phyloP scores from a whole-genome alignment of 2,797 vertebrate species.

The Pseudomugil gertrudae region DNA sequence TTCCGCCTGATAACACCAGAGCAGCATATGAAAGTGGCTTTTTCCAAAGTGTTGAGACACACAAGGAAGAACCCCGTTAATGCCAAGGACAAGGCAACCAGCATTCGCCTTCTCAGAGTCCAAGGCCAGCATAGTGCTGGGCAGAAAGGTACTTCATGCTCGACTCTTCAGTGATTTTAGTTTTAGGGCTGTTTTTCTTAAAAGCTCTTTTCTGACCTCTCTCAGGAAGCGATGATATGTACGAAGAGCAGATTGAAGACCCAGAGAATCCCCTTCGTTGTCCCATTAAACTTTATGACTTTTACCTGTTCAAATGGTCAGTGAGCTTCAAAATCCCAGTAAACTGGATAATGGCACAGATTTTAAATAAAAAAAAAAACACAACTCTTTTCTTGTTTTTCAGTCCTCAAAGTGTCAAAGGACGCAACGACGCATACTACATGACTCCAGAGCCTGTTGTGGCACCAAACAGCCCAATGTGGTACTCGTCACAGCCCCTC shows the following conservation, averaged over 20 bases:
- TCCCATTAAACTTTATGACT: constrained; percentile 99
- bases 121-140: constrained; percentile 89
- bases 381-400: constrained; percentile 8
- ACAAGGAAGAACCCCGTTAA: constrained; percentile 98
- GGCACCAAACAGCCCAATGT: constrained; percentile 99
- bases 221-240: constrained; percentile 95
- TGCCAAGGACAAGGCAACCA: constrained; percentile 98
- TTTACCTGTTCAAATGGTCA: constrained; percentile 99
- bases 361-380: neutral
- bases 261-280: constrained; percentile 97
- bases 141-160: constrained; percentile 88
- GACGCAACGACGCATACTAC: constrained; percentile 98
- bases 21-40: constrained; percentile 98
- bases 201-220: constrained; percentile 22
- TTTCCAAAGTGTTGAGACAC: constrained; percentile 97
- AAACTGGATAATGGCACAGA: neutral
- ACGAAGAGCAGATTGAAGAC: constrained; percentile 96
- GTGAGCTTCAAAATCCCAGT: constrained; percentile 36
- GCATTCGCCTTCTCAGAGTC: constrained; percentile 96
- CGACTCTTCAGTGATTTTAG: too few species aligned
- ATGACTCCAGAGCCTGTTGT: constrained; percentile 99
- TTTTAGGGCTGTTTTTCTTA: too few species aligned
- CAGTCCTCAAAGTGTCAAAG: constrained; percentile 98
- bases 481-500: constrained; percentile 99
- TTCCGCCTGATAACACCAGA: constrained; percentile 95